phyloP scores from a whole-genome alignment of 2,888 invertebrate genomes.

The Saturnia pavonia region DNA sequence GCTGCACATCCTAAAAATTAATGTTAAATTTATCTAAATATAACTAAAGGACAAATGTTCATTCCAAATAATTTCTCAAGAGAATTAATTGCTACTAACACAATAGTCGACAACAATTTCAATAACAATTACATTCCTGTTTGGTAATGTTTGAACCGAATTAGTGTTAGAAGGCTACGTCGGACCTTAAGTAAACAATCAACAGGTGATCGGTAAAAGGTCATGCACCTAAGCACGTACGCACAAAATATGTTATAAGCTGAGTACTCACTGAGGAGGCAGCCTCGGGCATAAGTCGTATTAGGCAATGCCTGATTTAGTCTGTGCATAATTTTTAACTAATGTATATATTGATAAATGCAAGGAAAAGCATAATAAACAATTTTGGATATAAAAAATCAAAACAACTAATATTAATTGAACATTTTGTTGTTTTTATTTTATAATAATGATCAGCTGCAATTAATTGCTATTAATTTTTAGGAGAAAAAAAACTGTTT shows the following conservation, averaged over 20 bases:
- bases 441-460: not conserved
- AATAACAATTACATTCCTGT: slow-evolving; percentile 9
- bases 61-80: not conserved
- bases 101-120: slow-evolving; percentile 8
- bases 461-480: too few species aligned
- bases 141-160: slow-evolving; percentile 16
- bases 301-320: too few species aligned
- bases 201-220: slow-evolving; percentile 42
- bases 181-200: slow-evolving; percentile 38
- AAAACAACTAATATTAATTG: not conserved
- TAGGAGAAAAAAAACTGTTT: not conserved
- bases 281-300: not conserved
- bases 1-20: not conserved
- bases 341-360: not conserved
- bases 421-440: not conserved
- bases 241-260: slow-evolving; percentile 28
- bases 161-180: slow-evolving; percentile 17
- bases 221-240: slow-evolving; percentile 38
- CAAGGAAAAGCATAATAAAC: not conserved
- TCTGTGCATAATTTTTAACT: too few species aligned
- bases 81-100: not conserved
- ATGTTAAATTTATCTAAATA: not conserved
- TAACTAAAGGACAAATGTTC: not conserved
- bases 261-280: not conserved
- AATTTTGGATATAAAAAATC: not conserved